phyloP scores from a whole-genome alignment of 2,797 vertebrate species.

The Psittacula echo region DNA sequence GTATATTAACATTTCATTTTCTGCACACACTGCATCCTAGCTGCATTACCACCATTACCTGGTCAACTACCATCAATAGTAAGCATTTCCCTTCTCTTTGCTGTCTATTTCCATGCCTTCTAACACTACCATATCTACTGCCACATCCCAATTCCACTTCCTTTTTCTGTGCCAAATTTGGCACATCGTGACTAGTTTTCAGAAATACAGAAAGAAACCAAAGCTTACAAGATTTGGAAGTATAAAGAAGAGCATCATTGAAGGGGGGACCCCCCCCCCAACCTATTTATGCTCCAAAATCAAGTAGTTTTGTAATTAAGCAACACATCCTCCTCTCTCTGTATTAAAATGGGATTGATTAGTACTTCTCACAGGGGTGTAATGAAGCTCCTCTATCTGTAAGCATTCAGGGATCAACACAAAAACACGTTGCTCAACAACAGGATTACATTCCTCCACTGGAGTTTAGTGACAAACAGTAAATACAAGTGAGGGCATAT shows the following conservation, averaged over 20 bases:
- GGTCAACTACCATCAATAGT: not conserved
- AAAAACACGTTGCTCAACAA: not conserved
- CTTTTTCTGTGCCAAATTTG: not conserved
- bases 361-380: not conserved
- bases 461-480: not conserved
- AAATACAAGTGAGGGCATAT: not conserved
- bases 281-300: not conserved
- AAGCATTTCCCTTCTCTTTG: not conserved
- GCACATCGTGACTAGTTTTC: fast-evolving
- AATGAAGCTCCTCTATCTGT: fast-evolving
- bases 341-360: not conserved
- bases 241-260: not conserved
- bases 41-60: not conserved
- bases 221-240: too few relatives aligned
- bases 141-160: not conserved
- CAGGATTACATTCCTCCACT: not conserved
- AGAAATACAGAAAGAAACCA: not conserved
- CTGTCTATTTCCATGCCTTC: not conserved
- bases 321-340: not conserved
- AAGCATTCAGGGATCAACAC: not conserved
- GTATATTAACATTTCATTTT: not conserved
- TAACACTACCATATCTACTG: not conserved
- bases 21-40: not conserved
- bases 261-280: not conserved
- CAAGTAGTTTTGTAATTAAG: not conserved